Conservation (phyloP, 92 coral and sea anemone species). For the Pocillopora grandis region DNA sequence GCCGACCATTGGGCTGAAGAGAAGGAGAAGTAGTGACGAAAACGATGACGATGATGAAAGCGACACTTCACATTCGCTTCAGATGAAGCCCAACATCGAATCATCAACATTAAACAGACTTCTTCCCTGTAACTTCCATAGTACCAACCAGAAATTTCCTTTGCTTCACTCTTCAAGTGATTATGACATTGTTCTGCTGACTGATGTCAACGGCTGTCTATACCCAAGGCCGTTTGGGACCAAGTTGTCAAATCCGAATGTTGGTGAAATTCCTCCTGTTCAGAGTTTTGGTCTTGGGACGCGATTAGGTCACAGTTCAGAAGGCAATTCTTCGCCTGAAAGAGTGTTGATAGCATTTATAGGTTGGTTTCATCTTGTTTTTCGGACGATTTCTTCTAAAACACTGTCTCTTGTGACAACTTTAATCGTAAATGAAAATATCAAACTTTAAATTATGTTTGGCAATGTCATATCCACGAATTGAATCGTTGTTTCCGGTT, state of each 20-base stretch:
- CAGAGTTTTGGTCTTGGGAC: slow-evolving; percentile 74
- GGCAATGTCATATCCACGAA: too few species aligned
- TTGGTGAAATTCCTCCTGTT: slow-evolving; percentile 70
- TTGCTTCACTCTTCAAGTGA: slow-evolving; percentile 69
- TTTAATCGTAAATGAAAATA: neutral
- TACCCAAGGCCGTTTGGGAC: slow-evolving; percentile 88
- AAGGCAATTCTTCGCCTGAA: slow-evolving; percentile 55
- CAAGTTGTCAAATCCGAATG: slow-evolving; percentile 72
- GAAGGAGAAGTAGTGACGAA: slow-evolving; percentile 51
- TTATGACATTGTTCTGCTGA: slow-evolving; percentile 61
- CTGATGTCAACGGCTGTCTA: slow-evolving; percentile 83
- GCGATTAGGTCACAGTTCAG: slow-evolving; percentile 54
- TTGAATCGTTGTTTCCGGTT: too few species aligned
- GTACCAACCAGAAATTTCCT: slow-evolving; percentile 30
- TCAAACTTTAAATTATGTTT: neutral
- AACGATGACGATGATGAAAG: slow-evolving; percentile 35
- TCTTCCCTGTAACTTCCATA: slow-evolving; percentile 21
- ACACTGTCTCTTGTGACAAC: too few species aligned
- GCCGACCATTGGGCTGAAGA: slow-evolving; percentile 57
- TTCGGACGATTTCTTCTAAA: neutral
- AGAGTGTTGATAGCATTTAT: slow-evolving; percentile 62
- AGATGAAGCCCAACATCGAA: neutral
- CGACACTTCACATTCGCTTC: neutral
- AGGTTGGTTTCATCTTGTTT: slow-evolving; percentile 57
- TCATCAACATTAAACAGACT: neutral